A percentile compares a stretch with the other conserved stretches of the same genome.
These are phyloP conservation scores for Drosophila putrida DNA, from an alignment of 2,888 invertebrate genomes.

Conservation along the genomic window DNA sequence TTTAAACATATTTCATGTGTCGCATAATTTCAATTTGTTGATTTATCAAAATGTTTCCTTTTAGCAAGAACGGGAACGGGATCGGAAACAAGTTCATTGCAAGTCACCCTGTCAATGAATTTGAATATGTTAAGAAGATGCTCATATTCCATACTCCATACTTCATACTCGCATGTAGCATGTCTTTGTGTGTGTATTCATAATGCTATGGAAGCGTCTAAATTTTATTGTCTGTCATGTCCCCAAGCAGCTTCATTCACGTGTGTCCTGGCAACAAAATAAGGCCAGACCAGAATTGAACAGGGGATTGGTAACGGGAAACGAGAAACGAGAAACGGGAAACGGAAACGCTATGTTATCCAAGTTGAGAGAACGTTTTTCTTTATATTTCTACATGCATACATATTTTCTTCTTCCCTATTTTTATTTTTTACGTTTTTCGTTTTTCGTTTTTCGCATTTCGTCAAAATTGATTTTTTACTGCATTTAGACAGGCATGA, in stretches of 20 bases:
- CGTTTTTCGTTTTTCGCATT: constrained; percentile 48
- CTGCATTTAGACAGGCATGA: constrained; percentile 55
- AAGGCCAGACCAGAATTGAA: constrained; percentile 27
- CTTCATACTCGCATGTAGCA: not conserved
- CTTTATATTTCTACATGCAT: not conserved
- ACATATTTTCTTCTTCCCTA: not conserved
- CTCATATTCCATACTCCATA: too few relatives aligned
- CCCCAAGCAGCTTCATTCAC: constrained; percentile 55
- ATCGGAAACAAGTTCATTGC: constrained; percentile 15
- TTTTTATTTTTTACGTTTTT: not conserved
- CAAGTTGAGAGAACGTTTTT: constrained; percentile 12
- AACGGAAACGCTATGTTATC: constrained; percentile 35
- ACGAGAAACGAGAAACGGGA: constrained; percentile 47
- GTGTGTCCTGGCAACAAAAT: constrained; percentile 54
- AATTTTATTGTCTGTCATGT: constrained; percentile 74
- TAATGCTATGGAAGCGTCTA: constrained; percentile 62
- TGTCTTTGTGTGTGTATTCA: constrained; percentile 36
- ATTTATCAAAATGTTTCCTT: constrained; percentile 15
- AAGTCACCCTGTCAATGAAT: constrained; percentile 23
- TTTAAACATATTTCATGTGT: not conserved
- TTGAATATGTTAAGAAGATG: constrained; percentile 22
- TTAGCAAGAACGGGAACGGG: constrained; percentile 9
- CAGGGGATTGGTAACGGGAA: constrained; percentile 28
- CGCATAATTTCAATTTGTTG: constrained; percentile 15
- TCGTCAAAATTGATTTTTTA: constrained; percentile 74